Evolutionary conservation across 2,888 invertebrate species (phyloP), one percentile per base, ranked within the genome.

Genomic region (Tenthredo amoena): DNA sequence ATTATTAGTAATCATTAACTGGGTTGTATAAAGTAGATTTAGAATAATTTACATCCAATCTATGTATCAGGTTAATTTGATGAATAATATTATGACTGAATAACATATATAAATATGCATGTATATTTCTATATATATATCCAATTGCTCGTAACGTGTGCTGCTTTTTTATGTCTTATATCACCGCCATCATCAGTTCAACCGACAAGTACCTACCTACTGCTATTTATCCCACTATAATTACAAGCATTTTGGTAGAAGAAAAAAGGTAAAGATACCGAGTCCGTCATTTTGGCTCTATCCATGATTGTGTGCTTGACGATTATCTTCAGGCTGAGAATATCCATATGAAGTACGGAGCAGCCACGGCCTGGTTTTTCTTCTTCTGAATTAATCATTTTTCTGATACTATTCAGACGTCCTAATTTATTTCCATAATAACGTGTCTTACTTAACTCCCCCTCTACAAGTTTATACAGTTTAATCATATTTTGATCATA

Each of bases 101-200:
- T 62, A 62, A 81, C 47, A 40, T 40, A 81, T 81, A 37, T 12
- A 81, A 58, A 81, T 62, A 47, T 55, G 26, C 34, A 58, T 58
- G 47, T 43, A 77, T 34, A 55, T 55, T 55, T 12, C 31, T 79
- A 34, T 34, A 79, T 26, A 31, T 79, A 79, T 62, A 50, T 34
- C 47, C 6, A 77, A 83, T 83, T 47, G 50, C 71, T 83, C 71
- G 68, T 83, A 83, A 83, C 83, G 43, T 83, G 83, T 83, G 71
- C 83, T 83, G 55, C 83, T 83, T 65, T 47, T 83, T 65, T 71
- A 83, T 68, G 71, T 83, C 68, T 55, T 83, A 83, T 83, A 68
- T 68, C 83, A 83, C 58, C 81, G 68, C 50, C 83, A 68, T 83
- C 83, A 83, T 68, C 71, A 47, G 68, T 26, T 83, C 83, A 68